A percentile compares a stretch with the other conserved stretches of the same genome.
These are phyloP conservation scores for Mormyrus proboscirostris DNA, from an alignment of 2,797 vertebrate genomes.

Conservation along the genomic window DNA sequence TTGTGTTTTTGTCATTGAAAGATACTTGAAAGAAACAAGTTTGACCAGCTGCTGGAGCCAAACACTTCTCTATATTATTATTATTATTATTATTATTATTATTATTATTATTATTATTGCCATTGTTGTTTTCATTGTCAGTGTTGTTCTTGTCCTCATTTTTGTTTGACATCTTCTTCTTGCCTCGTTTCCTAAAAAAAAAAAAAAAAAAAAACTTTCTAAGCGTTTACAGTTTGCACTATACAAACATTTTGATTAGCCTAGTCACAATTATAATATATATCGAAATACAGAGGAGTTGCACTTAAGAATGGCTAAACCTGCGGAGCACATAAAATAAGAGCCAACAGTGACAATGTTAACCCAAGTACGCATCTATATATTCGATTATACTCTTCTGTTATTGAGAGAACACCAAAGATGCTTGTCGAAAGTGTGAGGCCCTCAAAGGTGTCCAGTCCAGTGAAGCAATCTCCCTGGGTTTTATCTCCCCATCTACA, in stretches of 20 bases:
- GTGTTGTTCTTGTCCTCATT: slow-evolving; percentile 42
- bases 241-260: slow-evolving; percentile 80
- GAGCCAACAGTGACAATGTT: slow-evolving; percentile 20
- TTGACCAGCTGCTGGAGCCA: slow-evolving; percentile 96
- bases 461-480: slow-evolving; percentile 46
- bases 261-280: slow-evolving; percentile 75
- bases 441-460: slow-evolving; percentile 28
- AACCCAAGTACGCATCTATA: slow-evolving; percentile 27
- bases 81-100: slow-evolving; percentile 52
- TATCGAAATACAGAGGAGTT: slow-evolving; percentile 72
- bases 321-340: slow-evolving; percentile 67
- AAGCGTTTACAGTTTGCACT: slow-evolving; percentile 98
- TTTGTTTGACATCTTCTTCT: slow-evolving; percentile 51
- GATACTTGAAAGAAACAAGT: slow-evolving; percentile 99
- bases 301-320: slow-evolving; percentile 78
- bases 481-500: background rate
- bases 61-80: slow-evolving; percentile 86
- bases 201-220: slow-evolving; percentile 42
- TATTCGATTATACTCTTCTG: slow-evolving; percentile 44
- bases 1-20: slow-evolving; percentile 74
- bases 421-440: slow-evolving; percentile 58
- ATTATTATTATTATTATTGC: slow-evolving; percentile 43
- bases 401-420: slow-evolving; percentile 87
- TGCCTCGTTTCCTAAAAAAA: slow-evolving; percentile 36
- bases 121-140: slow-evolving; percentile 42